Evolutionary conservation across 2,888 invertebrate genomes (phyloP), one percentile per base, ranked within the genome.

Genomic region (Coremacera marginata): DNA sequence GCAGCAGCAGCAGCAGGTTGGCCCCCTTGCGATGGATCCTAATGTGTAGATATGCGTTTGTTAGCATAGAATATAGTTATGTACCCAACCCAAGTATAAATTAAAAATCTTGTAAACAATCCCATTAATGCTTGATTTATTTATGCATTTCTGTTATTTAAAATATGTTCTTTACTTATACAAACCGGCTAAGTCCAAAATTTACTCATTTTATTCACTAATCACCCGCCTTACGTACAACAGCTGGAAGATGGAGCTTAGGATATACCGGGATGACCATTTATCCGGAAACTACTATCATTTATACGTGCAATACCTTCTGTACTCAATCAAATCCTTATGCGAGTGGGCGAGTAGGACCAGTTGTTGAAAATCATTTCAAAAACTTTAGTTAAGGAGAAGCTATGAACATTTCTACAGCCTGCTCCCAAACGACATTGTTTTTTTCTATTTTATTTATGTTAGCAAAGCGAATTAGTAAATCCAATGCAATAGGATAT

Each of bases 381-480:
- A 83, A 85, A 87, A 87, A 86, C 84, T 80, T 86, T 87, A 87
- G 88, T 89, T 88, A 83, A 88, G 89, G 85, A 86, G 87, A 89
- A 89, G 88, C 86, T 87, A 89, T 89, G 89, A 84, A 86, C 89
- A 89, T 86, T 89, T 84, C 87, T 87, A 85, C 85, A 84, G 87
- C 88, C 84, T 85, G 84, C 84, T 84, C 88, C 87, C 89, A 88
- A 88, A 87, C 88, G 87, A 85, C 83, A 37, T 74, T 68, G 14
- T 49, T 22, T 55, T n/a, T 77, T 75, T 49, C 16, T 55, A 9
- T 77, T 75, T 51, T 68, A 5, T 3, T 31, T 75, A 55, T 76
- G 44, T 70, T 71, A 34, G 51, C 70, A 62, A 73, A 73, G 34
- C 63, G 63, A 51, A 63, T 73, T 73, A 34, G 31, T 63, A 51